phyloP scores from a whole-genome alignment of 2,797 vertebrate genomes.

The Etheostoma perlongum region DNA sequence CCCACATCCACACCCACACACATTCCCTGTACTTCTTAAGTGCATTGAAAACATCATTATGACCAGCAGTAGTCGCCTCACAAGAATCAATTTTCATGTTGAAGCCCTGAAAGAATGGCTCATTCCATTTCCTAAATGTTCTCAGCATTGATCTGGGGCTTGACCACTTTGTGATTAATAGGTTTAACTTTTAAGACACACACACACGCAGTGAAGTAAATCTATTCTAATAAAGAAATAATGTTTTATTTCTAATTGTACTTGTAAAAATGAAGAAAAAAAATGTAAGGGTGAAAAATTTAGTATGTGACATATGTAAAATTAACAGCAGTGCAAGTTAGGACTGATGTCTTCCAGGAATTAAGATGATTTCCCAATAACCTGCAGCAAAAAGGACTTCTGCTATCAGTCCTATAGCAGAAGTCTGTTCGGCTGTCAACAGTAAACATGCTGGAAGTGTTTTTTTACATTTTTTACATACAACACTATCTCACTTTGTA shows the following conservation, averaged over 20 bases:
- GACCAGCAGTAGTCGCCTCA: slow-evolving; percentile 30
- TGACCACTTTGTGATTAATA: slow-evolving; percentile 62
- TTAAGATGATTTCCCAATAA: neutral
- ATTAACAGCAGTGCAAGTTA: neutral
- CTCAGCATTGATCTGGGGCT: slow-evolving; percentile 58
- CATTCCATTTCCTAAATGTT: slow-evolving; percentile 66
- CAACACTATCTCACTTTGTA: neutral
- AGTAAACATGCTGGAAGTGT: neutral
- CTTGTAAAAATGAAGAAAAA: neutral
- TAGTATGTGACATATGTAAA: no score
- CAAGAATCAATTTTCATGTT: slow-evolving; percentile 59
- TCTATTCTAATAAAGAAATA: neutral
- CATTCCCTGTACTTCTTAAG: slow-evolving; percentile 4
- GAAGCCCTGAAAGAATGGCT: slow-evolving; percentile 47
- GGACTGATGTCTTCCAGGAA: neutral
- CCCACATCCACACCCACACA: slow-evolving; percentile 8
- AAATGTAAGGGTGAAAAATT: neutral
- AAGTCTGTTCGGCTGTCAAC: neutral
- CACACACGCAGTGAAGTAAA: slow-evolving; percentile 1
- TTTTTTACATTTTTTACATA: neutral
- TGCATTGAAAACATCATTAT: slow-evolving; percentile 53
- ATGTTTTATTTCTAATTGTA: neutral
- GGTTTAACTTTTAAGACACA: neutral
- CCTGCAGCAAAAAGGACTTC: neutral
- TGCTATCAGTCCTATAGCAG: neutral